Evolutionary conservation across 2,797 vertebrate species (phyloP).

Genomic region (Bucorvus abyssinicus): DNA sequence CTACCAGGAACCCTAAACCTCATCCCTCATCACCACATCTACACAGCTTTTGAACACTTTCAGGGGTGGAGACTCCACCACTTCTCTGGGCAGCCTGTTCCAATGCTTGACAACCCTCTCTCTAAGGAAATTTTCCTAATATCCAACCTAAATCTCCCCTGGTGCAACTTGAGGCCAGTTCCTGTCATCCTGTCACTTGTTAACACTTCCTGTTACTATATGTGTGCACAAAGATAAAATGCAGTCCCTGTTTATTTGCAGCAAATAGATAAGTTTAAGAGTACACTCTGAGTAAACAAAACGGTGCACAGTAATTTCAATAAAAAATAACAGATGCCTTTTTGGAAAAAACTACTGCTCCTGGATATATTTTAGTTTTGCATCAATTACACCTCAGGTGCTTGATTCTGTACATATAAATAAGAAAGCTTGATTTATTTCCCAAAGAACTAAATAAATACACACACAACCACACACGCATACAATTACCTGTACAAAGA

Average conservation of each 20-base stretch:
- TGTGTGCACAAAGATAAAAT: not conserved
- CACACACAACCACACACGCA: rapidly evolving
- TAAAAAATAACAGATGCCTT: not conserved
- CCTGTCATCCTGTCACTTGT: too few species aligned
- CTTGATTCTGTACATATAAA: not conserved
- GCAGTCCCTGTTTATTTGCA: not conserved
- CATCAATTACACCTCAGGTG: not conserved
- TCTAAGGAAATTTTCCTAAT: too few species aligned
- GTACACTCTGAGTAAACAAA: not conserved
- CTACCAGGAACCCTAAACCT: too few species aligned
- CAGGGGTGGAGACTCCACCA: too few species aligned
- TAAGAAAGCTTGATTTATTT: not conserved
- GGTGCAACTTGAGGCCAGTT: too few species aligned
- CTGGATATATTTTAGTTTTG: not conserved
- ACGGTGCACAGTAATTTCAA: not conserved
- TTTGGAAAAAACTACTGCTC: not conserved
- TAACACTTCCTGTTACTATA: not conserved
- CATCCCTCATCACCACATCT: too few species aligned
- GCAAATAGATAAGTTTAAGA: not conserved
- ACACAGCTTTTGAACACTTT: too few species aligned
- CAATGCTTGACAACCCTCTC: too few species aligned
- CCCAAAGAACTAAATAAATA: not conserved
- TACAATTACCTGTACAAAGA: not conserved
- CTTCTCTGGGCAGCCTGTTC: too few species aligned
- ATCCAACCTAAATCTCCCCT: too few species aligned